These are phyloP conservation scores for Amblyteles armatorius DNA, from an alignment of 2,888 invertebrate genomes.

Conservation along the genomic window DNA sequence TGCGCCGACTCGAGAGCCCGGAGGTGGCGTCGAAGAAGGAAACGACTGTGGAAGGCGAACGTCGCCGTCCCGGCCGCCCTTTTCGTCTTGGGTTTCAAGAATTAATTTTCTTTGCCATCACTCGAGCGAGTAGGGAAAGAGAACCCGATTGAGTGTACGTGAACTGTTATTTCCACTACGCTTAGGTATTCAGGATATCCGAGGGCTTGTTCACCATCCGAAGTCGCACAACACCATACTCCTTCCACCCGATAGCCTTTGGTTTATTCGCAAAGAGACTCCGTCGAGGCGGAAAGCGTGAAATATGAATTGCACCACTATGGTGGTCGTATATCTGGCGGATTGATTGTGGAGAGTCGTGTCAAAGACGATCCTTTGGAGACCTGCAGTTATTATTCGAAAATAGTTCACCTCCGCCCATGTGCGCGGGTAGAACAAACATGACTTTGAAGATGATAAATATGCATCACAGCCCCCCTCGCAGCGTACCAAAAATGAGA, in stretches of 20 bases:
- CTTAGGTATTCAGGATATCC: slow-evolving; percentile 30
- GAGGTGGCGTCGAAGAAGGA: slow-evolving; percentile 49
- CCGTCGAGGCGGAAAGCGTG: background rate
- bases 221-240: background rate
- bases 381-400: too few species aligned
- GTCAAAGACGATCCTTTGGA: background rate
- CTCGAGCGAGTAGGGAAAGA: background rate
- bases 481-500: too few species aligned
- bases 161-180: background rate
- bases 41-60: slow-evolving; percentile 54
- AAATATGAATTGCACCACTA: background rate
- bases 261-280: background rate
- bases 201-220: slow-evolving; percentile 15
- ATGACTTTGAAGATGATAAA: too few species aligned
- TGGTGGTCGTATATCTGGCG: background rate
- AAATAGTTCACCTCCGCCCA: too few species aligned
- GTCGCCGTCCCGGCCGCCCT: slow-evolving; percentile 52
- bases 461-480: too few species aligned
- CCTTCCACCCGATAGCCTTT: background rate
- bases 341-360: background rate
- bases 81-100: slow-evolving; percentile 61
- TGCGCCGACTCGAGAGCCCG: slow-evolving; percentile 31
- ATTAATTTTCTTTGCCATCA: slow-evolving; percentile 59
- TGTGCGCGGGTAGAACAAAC: too few species aligned
- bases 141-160: slow-evolving; percentile 27